A percentile compares a stretch with the other conserved stretches of the same genome.
phyloP scores from a whole-genome alignment of 2,113 vertebrate species.

The Girardinichthys multiradiatus region DNA sequence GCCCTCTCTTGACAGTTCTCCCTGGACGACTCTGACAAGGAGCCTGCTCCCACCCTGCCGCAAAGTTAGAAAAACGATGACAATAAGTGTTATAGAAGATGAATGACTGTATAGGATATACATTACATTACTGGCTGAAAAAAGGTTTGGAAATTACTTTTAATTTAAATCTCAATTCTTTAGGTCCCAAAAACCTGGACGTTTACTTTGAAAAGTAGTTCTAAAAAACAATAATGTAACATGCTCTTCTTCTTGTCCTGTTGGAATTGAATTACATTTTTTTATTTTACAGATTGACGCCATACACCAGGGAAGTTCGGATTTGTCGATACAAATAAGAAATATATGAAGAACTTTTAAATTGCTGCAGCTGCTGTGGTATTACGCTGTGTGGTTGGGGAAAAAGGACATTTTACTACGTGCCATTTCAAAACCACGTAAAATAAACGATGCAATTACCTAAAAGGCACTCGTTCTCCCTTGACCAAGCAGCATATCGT shows the following conservation, averaged over 20 bases:
- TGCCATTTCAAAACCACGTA: slow-evolving; percentile 65
- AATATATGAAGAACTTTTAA: neutral
- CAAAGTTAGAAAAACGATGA: no score
- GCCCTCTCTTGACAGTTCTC: no score
- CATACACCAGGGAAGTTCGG: neutral
- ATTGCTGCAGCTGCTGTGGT: neutral
- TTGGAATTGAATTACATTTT: neutral
- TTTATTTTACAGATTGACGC: neutral
- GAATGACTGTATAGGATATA: neutral
- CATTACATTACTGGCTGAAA: no score
- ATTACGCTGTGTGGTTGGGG: slow-evolving; percentile 20
- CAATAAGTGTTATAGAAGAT: no score
- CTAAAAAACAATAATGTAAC: neutral
- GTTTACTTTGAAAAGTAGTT: no score
- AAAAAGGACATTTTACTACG: slow-evolving; percentile 34
- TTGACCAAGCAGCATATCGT: slow-evolving; percentile 45
- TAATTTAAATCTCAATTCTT: no score
- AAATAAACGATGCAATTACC: slow-evolving; percentile 72
- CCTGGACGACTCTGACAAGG: no score
- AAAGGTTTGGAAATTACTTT: no score
- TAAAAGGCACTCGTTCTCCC: slow-evolving; percentile 59
- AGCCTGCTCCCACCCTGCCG: no score
- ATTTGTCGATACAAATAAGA: neutral
- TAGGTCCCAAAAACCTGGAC: no score
- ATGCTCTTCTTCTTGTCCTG: accelerated